Conservation (phyloP, 2,888 invertebrate species). For the Pinctada fucata region DNA sequence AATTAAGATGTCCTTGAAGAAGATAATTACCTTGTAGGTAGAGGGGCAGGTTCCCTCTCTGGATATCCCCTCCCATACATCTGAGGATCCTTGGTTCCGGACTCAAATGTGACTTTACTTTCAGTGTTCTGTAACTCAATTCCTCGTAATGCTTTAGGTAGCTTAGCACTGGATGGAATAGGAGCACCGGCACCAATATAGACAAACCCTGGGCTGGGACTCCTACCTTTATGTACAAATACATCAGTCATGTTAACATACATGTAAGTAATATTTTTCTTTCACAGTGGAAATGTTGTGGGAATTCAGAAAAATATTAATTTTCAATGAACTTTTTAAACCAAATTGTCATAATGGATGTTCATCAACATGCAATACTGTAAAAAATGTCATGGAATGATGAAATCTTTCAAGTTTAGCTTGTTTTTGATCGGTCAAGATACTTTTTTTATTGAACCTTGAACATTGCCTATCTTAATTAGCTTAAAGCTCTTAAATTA, state of each 20-base stretch:
- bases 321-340: background rate
- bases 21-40: slow-evolving; percentile 35
- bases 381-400: no score
- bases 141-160: slow-evolving; percentile 49
- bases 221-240: slow-evolving; percentile 61
- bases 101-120: slow-evolving; percentile 57
- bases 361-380: no score
- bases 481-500: no score
- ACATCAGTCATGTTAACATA: no score
- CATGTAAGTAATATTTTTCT: background rate
- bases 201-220: slow-evolving; percentile 73
- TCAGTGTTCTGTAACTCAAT: slow-evolving; percentile 25
- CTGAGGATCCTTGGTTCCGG: slow-evolving; percentile 26
- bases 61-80: slow-evolving; percentile 33
- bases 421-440: no score
- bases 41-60: slow-evolving; percentile 34
- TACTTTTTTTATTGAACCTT: no score
- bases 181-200: slow-evolving; percentile 74
- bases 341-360: background rate
- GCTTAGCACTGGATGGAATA: slow-evolving; percentile 64
- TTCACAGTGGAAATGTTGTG: background rate
- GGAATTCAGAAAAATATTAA: background rate
- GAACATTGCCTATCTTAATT: no score
- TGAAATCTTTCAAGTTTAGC: no score
- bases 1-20: no score